phyloP scores from a whole-genome alignment of 1,140 invertebrate genomes.

The Trypoxylus dichotomus region DNA sequence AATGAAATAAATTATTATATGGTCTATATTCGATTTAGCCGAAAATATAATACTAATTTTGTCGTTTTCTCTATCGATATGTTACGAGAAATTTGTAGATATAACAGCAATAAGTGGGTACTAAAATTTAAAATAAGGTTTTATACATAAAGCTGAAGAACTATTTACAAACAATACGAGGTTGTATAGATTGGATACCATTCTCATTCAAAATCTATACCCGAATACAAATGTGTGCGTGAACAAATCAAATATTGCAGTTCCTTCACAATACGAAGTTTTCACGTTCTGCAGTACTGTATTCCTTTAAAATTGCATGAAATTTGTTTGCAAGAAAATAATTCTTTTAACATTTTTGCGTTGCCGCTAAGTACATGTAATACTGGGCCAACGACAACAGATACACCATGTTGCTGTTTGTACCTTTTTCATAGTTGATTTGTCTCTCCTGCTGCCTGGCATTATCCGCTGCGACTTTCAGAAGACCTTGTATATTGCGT shows the following conservation, averaged over 20 bases:
- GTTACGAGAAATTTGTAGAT: background rate
- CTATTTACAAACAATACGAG: background rate
- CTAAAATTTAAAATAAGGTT: background rate
- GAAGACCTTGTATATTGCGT: constrained; percentile 90
- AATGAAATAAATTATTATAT: background rate
- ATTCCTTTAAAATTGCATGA: background rate
- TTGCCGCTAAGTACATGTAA: constrained; percentile 54
- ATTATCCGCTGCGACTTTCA: constrained; percentile 94
- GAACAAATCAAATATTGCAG: background rate
- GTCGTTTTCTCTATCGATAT: background rate
- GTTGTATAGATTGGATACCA: too few relatives aligned
- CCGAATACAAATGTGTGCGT: background rate
- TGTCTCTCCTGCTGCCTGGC: constrained; percentile 92
- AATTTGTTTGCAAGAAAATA: background rate
- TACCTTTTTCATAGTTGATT: constrained; percentile 96
- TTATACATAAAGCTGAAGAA: background rate
- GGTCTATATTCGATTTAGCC: background rate
- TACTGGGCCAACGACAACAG: constrained; percentile 53
- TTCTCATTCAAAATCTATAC: too few relatives aligned
- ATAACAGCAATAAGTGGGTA: background rate
- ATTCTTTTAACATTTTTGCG: constrained; percentile 48
- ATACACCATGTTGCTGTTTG: constrained; percentile 55
- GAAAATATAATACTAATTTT: background rate
- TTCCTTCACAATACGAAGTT: background rate
- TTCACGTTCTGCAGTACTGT: background rate